These are phyloP conservation scores for Rhinoraja longicauda DNA, from an alignment of 2,797 vertebrate genomes.

Conservation along the genomic window DNA sequence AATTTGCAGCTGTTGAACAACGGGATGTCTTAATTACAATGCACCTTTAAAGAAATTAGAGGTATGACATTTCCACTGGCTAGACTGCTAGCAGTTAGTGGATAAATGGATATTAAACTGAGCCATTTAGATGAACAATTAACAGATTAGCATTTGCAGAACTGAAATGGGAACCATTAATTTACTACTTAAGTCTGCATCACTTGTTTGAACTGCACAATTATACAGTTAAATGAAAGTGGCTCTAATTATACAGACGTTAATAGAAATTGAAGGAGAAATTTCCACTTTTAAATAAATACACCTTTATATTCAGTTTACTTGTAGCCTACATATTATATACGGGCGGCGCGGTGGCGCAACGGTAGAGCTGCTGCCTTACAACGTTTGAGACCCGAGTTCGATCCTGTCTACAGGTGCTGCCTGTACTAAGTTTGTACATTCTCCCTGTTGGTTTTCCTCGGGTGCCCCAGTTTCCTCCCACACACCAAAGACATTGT, in stretches of 20 bases:
- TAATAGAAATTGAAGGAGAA: conserved; percentile 6
- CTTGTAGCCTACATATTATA: no score
- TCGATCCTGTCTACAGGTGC: no score
- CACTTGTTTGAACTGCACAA: conserved; percentile 25
- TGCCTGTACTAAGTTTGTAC: no score
- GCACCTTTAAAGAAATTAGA: conserved; percentile 17
- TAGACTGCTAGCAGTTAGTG: conserved; percentile 1
- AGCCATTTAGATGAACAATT: conserved; percentile 36
- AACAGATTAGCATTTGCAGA: conserved; percentile 36
- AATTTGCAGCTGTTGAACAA: conserved; percentile 14
- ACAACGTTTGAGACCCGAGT: no score
- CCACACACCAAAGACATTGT: no score
- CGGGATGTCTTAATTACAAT: conserved; percentile 2
- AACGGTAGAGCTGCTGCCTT: no score
- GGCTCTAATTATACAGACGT: not conserved
- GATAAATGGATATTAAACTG: conserved; percentile 32
- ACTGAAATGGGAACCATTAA: conserved; percentile 30
- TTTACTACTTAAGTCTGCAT: conserved; percentile 33
- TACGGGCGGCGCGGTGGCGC: no score
- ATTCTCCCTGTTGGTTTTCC: no score
- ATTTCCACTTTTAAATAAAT: conserved; percentile 22
- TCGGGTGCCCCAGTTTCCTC: no score
- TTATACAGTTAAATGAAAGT: conserved; percentile 27
- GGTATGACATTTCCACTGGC: conserved; percentile 23
- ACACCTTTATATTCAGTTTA: not conserved